Percentiles rank a stretch among this genome's conserved stretches.
phyloP scores from a whole-genome alignment of 2,113 vertebrate genomes.

The Ibidorhyncha struthersii region DNA sequence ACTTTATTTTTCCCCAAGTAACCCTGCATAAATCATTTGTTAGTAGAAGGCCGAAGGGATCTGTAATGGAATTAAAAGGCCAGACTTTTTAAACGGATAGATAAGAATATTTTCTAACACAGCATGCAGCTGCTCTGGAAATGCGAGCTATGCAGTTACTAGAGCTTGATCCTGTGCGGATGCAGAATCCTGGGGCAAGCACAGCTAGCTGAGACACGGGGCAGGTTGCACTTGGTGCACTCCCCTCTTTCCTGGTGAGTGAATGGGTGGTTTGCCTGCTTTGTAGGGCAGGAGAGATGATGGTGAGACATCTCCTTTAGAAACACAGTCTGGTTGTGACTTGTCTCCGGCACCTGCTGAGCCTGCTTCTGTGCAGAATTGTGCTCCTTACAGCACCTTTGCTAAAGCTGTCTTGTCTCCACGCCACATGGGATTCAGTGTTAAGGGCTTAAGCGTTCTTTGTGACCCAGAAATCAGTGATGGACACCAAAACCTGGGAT shows the following conservation, averaged over 20 bases:
- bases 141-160: not conserved
- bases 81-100: not conserved
- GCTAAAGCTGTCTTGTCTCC: not conserved
- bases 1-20: not conserved
- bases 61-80: constrained; percentile 1
- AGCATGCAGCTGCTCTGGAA: not conserved
- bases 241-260: not conserved
- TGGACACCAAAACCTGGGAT: not conserved
- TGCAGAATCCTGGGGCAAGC: not conserved
- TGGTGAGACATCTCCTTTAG: not conserved
- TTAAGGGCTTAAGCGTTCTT: not conserved
- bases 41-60: not conserved
- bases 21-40: not conserved
- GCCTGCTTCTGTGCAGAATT: not conserved
- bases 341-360: not conserved
- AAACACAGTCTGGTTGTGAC: not conserved
- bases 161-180: not conserved
- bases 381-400: not conserved
- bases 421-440: not conserved
- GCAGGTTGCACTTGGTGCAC: not conserved
- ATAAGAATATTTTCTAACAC: not conserved
- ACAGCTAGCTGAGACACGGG: not conserved
- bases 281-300: not conserved
- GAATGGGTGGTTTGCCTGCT: not conserved
- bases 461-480: not conserved